A percentile compares a stretch with the other conserved stretches of the same genome.
phyloP scores from a whole-genome alignment of 2,113 vertebrate genomes.

The Hirundichthys speculiger region DNA sequence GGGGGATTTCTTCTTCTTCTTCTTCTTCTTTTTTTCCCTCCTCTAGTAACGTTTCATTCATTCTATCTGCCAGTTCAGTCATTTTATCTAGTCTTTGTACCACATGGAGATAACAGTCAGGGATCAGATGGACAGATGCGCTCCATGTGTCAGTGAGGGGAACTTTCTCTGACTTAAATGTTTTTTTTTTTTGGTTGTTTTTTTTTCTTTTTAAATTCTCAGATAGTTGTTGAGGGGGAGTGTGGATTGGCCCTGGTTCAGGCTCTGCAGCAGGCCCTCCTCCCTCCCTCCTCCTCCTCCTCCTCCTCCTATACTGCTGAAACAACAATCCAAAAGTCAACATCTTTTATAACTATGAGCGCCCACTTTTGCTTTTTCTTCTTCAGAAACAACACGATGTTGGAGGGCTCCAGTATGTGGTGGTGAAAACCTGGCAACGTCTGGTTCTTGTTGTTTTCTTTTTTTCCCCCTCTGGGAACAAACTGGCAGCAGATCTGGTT shows the following conservation, averaged over 20 bases:
- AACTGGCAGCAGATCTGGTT: constrained; percentile 1
- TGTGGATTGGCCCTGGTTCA: constrained; percentile 52
- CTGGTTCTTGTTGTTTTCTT: too few relatives aligned
- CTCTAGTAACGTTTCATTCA: constrained; percentile 42
- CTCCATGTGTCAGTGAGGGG: neutral
- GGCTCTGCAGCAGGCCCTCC: constrained; percentile 53
- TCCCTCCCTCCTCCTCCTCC: constrained; percentile 39
- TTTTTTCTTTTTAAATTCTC: constrained; percentile 1
- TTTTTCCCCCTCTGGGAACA: too few relatives aligned
- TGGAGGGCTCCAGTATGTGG: constrained; percentile 1
- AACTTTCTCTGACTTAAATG: neutral
- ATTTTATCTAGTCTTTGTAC: neutral
- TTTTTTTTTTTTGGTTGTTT: neutral
- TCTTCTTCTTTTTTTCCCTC: neutral
- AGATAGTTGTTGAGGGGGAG: constrained; percentile 31
- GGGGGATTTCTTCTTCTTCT: constrained; percentile 44
- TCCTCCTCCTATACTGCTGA: constrained; percentile 60
- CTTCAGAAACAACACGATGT: constrained; percentile 17
- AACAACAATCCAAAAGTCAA: constrained; percentile 60
- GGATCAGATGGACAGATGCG: constrained; percentile 1
- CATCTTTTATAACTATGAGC: constrained; percentile 21
- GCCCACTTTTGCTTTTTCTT: constrained; percentile 15
- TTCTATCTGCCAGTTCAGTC: constrained; percentile 3
- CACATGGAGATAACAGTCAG: neutral
- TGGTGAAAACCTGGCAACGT: constrained; percentile 4